These are phyloP conservation scores for Belonocnema kinseyi DNA, from an alignment of 1,140 invertebrate genomes.

Conservation along the genomic window DNA sequence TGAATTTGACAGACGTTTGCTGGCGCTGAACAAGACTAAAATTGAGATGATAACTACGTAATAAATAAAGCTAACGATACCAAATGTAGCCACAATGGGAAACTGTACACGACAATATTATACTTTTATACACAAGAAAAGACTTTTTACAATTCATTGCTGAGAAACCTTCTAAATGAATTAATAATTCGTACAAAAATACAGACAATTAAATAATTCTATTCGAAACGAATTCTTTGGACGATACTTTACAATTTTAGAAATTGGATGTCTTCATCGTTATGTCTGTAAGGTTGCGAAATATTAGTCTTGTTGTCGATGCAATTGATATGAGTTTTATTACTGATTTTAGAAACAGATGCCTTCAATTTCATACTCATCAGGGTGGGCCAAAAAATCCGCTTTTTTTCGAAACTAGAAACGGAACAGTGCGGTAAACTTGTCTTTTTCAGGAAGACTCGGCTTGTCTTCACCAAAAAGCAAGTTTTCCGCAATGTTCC, in stretches of 20 bases:
- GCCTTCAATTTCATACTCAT: too few species aligned
- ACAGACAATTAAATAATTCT: slow-evolving; percentile 11
- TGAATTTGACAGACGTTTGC: background rate
- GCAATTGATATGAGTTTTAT: slow-evolving; percentile 15
- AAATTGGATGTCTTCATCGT: background rate
- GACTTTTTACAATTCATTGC: slow-evolving; percentile 23
- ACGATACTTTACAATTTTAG: slow-evolving; percentile 14
- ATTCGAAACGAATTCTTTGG: slow-evolving; percentile 3
- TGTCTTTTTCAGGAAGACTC: too few species aligned
- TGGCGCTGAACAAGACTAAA: slow-evolving; percentile 6
- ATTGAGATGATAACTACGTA: slow-evolving; percentile 21
- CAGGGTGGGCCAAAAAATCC: too few species aligned
- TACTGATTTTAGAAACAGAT: background rate
- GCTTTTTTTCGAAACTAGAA: too few species aligned
- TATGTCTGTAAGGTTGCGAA: background rate
- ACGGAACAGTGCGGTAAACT: too few species aligned
- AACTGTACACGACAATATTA: slow-evolving; percentile 24
- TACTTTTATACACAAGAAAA: slow-evolving; percentile 27
- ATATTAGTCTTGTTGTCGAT: slow-evolving; percentile 4
- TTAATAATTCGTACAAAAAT: slow-evolving; percentile 19
- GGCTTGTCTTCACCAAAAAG: too few species aligned
- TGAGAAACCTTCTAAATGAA: background rate
- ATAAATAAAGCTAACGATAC: slow-evolving; percentile 26
- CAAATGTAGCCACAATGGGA: slow-evolving; percentile 5
- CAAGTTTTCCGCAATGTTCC: too few species aligned